Evolutionary conservation across 2,888 invertebrate genomes (phyloP).

Genomic region (Byasa hedistus): DNA sequence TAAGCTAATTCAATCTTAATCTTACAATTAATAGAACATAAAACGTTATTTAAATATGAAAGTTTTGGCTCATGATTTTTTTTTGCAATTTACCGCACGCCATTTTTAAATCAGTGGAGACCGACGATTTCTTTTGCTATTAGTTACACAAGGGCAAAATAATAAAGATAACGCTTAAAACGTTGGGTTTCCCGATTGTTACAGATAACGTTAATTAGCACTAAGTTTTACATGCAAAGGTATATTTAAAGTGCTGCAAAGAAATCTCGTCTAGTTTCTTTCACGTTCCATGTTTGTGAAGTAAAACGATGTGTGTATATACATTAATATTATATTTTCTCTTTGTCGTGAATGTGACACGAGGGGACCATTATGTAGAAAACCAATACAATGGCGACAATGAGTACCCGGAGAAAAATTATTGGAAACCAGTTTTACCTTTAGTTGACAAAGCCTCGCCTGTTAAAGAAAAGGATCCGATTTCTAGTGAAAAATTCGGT

Average conservation of each 20-base stretch:
- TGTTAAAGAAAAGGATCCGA: constrained; percentile 39
- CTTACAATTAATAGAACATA: no score
- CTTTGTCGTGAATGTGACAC: not conserved
- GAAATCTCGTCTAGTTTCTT: not conserved
- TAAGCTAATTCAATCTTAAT: no score
- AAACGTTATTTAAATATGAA: no score
- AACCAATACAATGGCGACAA: constrained; percentile 7
- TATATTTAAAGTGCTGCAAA: constrained; percentile 13
- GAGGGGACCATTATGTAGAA: constrained; percentile 1
- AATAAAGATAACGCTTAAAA: constrained; percentile 19
- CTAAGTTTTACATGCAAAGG: constrained; percentile 1
- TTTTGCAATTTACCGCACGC: not conserved
- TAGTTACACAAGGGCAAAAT: constrained; percentile 8
- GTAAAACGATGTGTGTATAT: not conserved
- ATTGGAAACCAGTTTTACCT: constrained; percentile 5
- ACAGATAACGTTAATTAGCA: constrained; percentile 19
- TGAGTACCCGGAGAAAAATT: constrained; percentile 2
- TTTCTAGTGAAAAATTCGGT: constrained; percentile 48
- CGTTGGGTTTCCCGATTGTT: constrained; percentile 14
- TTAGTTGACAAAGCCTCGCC: constrained; percentile 14
- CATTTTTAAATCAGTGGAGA: not conserved
- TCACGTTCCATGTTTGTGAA: not conserved
- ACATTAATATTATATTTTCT: not conserved
- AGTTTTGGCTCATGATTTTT: not conserved
- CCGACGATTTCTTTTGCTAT: constrained; percentile 1